phyloP scores from a whole-genome alignment of 1,140 invertebrate genomes.

The Nephotettix cincticeps region DNA sequence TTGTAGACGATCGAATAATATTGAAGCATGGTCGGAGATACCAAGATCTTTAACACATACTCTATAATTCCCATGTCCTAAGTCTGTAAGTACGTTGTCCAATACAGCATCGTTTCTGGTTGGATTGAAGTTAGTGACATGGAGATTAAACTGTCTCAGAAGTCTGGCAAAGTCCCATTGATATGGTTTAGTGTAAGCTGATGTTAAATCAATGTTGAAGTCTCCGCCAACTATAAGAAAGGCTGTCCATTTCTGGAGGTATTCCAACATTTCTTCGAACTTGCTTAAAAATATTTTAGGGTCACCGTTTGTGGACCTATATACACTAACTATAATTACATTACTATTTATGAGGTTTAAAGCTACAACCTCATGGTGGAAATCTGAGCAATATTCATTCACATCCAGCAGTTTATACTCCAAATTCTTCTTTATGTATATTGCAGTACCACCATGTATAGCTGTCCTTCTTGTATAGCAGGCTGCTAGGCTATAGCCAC shows the following conservation, averaged over 20 bases:
- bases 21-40: background rate
- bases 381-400: background rate
- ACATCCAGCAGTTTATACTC: background rate
- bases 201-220: background rate
- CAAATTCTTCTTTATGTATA: background rate
- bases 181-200: background rate
- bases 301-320: background rate
- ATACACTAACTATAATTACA: background rate
- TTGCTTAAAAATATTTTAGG: background rate
- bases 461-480: too few species aligned
- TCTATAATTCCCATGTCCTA: background rate
- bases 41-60: background rate
- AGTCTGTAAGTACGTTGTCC: background rate
- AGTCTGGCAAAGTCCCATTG: slow-evolving; percentile 3
- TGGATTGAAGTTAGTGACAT: background rate
- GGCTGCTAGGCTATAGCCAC: too few species aligned
- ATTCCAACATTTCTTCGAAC: background rate
- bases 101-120: background rate
- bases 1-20: background rate
- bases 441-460: too few species aligned
- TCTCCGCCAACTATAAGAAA: background rate
- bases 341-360: background rate
- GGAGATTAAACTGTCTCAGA: background rate
- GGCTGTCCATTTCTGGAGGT: background rate
- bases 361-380: background rate